A percentile compares a stretch with the other conserved stretches of the same genome.
These are phyloP conservation scores for Rhorus exstirpatorius DNA, from an alignment of 2,888 invertebrate genomes.

Conservation along the genomic window DNA sequence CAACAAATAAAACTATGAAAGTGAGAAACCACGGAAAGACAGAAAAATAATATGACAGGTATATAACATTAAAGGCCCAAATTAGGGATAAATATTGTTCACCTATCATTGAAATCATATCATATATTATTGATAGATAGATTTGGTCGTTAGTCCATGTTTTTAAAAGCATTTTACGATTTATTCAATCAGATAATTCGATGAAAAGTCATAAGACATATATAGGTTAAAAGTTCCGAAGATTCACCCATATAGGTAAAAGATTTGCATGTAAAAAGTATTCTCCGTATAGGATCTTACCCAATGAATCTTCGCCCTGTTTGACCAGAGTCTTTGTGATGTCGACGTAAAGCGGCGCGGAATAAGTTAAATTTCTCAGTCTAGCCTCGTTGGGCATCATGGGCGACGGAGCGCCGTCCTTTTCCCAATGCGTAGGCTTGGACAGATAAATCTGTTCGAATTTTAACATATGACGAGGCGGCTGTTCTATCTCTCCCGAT, in stretches of 20 bases:
- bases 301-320: constrained; percentile 96
- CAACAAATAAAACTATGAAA: too few relatives aligned
- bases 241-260: neutral
- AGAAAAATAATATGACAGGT: too few relatives aligned
- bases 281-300: constrained; percentile 77
- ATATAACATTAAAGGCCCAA: too few relatives aligned
- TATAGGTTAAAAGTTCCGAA: too few relatives aligned
- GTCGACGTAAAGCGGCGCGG: constrained; percentile 99
- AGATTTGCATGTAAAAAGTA: neutral
- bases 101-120: too few relatives aligned
- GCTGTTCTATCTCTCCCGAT: constrained; percentile 96
- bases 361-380: constrained; percentile 98
- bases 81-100: too few relatives aligned
- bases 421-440: constrained; percentile 99
- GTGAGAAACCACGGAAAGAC: too few relatives aligned
- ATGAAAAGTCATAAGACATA: too few relatives aligned
- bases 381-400: constrained; percentile 99
- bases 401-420: constrained; percentile 99
- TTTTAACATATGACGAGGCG: constrained; percentile 95
- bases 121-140: too few relatives aligned
- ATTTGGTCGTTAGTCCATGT: too few relatives aligned
- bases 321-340: constrained; percentile 98
- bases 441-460: constrained; percentile 99
- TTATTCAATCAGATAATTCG: too few relatives aligned
- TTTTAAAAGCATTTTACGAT: too few relatives aligned